Percentiles rank a stretch among this genome's conserved stretches.
These are phyloP conservation scores for Brachyptera putata DNA, from an alignment of 2,888 invertebrate genomes.

Conservation along the genomic window DNA sequence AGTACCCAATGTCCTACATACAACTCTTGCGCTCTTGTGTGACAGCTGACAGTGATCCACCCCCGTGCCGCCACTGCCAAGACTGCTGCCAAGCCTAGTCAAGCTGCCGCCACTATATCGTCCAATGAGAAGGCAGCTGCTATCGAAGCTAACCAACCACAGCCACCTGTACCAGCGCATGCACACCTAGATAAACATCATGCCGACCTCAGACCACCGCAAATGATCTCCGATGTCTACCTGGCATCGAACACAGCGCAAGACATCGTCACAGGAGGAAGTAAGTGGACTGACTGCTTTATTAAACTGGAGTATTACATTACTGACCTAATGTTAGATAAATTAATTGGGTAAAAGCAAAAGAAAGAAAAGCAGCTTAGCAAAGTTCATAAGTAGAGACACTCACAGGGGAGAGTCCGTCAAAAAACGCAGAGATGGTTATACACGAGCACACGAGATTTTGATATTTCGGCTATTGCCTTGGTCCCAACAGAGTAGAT, in stretches of 20 bases:
- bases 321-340: too few species aligned
- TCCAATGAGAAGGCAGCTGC: conserved; percentile 28
- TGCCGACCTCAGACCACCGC: conserved; percentile 58
- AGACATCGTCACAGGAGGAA: conserved; percentile 45
- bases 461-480: too few species aligned
- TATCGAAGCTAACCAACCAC: conserved; percentile 27
- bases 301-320: too few species aligned
- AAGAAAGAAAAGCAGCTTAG: too few species aligned
- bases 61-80: conserved; percentile 58
- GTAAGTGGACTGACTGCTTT: conserved; percentile 36
- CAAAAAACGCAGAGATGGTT: too few species aligned
- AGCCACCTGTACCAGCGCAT: conserved; percentile 48
- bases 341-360: too few species aligned
- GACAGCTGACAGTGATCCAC: conserved; percentile 84
- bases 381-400: too few species aligned
- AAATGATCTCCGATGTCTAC: conserved; percentile 44
- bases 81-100: conserved; percentile 38
- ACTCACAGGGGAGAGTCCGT: too few species aligned
- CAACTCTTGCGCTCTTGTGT: too few species aligned
- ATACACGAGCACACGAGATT: too few species aligned
- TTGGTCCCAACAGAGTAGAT: too few species aligned
- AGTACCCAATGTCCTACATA: too few species aligned
- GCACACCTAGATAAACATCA: conserved; percentile 59
- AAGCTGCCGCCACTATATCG: conserved; percentile 23
- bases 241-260: conserved; percentile 43